Evolutionary conservation across 2,113 vertebrate species (phyloP).

Genomic region (Cisticola juncidis): DNA sequence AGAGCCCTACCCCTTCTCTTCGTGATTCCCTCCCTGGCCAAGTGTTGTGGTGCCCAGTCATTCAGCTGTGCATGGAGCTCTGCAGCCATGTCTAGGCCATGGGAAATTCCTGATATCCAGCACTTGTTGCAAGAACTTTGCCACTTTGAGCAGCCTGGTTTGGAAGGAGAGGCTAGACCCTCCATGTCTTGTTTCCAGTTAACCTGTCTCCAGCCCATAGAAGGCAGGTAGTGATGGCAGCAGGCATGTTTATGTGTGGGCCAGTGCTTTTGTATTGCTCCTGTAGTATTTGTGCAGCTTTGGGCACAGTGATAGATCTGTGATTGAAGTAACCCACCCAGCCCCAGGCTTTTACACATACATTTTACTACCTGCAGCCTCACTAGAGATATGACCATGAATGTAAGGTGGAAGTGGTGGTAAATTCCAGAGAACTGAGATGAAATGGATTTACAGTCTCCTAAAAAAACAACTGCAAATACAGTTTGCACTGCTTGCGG

Average conservation of each 20-base stretch:
- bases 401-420: neutral
- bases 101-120: neutral
- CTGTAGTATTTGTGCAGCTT: neutral
- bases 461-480: neutral
- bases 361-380: neutral
- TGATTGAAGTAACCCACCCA: neutral
- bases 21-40: neutral
- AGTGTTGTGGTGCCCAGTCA: neutral
- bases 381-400: fast-evolving
- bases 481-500: neutral
- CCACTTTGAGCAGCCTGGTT: neutral
- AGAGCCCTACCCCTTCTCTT: neutral
- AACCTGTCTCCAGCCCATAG: neutral
- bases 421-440: neutral
- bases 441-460: neutral
- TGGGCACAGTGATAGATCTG: neutral
- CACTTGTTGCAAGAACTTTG: neutral
- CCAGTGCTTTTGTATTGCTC: neutral
- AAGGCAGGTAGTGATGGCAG: neutral
- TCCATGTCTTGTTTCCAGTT: neutral
- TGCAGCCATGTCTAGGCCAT: neutral
- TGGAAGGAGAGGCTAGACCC: neutral
- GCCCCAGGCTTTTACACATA: neutral
- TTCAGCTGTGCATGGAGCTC: neutral
- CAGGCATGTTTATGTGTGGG: neutral